A percentile compares a stretch with the other conserved stretches of the same genome.
Evolutionary conservation across 1,140 invertebrate species (phyloP).

Genomic region (Procambarus virginalis): DNA sequence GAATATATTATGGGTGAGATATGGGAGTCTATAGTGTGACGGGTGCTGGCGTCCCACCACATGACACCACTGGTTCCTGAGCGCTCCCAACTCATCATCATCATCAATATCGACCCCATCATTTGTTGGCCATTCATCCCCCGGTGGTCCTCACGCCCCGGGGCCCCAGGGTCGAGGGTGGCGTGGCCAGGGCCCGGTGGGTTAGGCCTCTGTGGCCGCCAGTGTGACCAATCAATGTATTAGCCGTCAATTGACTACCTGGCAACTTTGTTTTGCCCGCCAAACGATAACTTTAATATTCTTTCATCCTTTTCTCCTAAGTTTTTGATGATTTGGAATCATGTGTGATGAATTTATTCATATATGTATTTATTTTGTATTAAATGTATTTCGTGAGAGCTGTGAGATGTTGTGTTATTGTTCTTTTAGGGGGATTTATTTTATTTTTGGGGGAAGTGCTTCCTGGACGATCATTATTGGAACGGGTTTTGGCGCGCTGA

Average conservation of each 20-base stretch:
- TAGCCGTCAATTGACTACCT: conserved; percentile 28
- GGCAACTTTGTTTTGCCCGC: conserved; percentile 37
- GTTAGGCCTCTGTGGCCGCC: not conserved
- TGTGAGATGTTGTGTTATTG: too few species aligned
- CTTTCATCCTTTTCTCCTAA: too few species aligned
- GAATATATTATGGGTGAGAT: not conserved
- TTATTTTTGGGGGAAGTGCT: too few species aligned
- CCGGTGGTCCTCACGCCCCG: not conserved
- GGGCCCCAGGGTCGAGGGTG: not conserved
- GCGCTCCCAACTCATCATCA: conserved; percentile 16
- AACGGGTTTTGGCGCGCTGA: too few species aligned
- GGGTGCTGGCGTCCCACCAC: not conserved
- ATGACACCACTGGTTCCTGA: not conserved
- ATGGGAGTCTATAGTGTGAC: not conserved
- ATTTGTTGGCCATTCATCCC: conserved; percentile 21
- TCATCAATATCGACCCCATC: conserved; percentile 52
- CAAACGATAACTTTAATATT: not conserved
- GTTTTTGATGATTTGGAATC: too few species aligned
- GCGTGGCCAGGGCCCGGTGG: not conserved
- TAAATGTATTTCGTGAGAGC: too few species aligned
- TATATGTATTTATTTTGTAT: too few species aligned
- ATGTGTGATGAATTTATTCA: too few species aligned
- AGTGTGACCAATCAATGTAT: conserved; percentile 51
- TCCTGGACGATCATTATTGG: too few species aligned
- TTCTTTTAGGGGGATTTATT: too few species aligned